Percentiles rank a stretch among this genome's conserved stretches.
Conservation (phyloP, 2,113 vertebrate genomes). For the Pao palembangensis region DNA sequence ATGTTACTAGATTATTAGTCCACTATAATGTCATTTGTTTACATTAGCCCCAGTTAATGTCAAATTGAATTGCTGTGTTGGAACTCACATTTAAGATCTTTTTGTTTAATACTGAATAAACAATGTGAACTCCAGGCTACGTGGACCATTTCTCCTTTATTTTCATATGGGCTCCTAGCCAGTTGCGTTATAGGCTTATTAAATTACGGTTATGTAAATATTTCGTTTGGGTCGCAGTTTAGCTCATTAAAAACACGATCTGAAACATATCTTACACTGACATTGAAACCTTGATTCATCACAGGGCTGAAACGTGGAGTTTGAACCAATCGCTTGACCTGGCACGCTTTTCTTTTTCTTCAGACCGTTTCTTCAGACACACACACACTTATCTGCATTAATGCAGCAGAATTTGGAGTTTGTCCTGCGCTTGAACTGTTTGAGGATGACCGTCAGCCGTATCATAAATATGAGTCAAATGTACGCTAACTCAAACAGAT, state of each 20-base stretch:
- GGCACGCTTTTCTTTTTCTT: background rate
- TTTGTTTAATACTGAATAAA: conserved; percentile 70
- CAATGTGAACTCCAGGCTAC: conserved; percentile 64
- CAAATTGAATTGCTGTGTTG: conserved; percentile 54
- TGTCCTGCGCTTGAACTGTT: no score
- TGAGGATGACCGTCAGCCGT: no score
- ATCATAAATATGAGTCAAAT: no score
- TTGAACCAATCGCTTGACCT: background rate
- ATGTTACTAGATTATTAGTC: conserved; percentile 52
- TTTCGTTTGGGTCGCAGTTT: background rate
- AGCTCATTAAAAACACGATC: background rate
- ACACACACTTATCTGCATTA: background rate
- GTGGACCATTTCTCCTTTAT: conserved; percentile 8
- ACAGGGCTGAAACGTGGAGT: background rate
- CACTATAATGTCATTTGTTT: conserved; percentile 69
- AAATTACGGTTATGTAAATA: conserved; percentile 7
- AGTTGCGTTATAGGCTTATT: conserved; percentile 2
- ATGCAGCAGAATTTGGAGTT: no score
- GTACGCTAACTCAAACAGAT: no score
- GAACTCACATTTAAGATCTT: conserved; percentile 52
- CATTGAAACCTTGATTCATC: background rate
- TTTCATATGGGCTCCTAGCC: conserved; percentile 4
- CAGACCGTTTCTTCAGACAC: background rate
- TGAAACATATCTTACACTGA: conserved; percentile 6
- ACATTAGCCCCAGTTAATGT: conserved; percentile 57